Conservation (phyloP, 2,888 invertebrate species). For the Psylliodes chrysocephalus region DNA sequence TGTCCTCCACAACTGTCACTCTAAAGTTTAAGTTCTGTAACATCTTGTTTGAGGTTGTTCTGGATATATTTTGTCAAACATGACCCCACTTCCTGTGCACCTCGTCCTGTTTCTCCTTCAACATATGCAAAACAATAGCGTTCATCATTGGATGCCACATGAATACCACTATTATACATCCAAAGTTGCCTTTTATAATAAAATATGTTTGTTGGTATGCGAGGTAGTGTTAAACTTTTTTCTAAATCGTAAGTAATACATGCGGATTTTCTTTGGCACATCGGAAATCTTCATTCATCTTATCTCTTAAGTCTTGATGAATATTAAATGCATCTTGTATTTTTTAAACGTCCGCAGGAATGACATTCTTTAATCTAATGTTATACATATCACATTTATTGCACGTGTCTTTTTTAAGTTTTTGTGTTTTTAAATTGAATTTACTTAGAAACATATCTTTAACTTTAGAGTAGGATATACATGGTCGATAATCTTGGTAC, state of each 20-base stretch:
- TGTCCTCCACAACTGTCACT: slow-evolving; percentile 5
- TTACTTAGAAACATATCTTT: slow-evolving; percentile 1
- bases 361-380: slow-evolving; percentile 37
- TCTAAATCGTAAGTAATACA: slow-evolving; percentile 35
- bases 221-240: slow-evolving; percentile 18
- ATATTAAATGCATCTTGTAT: too few species aligned
- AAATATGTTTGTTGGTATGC: slow-evolving; percentile 45
- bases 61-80: slow-evolving; percentile 42
- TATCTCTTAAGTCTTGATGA: slow-evolving; percentile 30
- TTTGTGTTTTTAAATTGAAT: slow-evolving; percentile 41
- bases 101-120: slow-evolving; percentile 48
- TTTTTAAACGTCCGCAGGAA: too few species aligned
- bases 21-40: background rate
- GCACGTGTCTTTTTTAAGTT: slow-evolving; percentile 42
- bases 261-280: slow-evolving; percentile 21
- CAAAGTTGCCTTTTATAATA: slow-evolving; percentile 51
- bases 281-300: slow-evolving; percentile 39
- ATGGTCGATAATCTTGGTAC: background rate
- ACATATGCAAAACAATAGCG: slow-evolving; percentile 3
- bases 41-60: slow-evolving; percentile 8
- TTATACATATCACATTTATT: slow-evolving; percentile 39
- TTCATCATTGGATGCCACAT: slow-evolving; percentile 33
- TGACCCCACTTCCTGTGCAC: too few species aligned
- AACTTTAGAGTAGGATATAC: background rate
- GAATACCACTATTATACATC: slow-evolving; percentile 48